Conservation (phyloP, 2,888 invertebrate species). For the Myopa tessellatipennis region DNA sequence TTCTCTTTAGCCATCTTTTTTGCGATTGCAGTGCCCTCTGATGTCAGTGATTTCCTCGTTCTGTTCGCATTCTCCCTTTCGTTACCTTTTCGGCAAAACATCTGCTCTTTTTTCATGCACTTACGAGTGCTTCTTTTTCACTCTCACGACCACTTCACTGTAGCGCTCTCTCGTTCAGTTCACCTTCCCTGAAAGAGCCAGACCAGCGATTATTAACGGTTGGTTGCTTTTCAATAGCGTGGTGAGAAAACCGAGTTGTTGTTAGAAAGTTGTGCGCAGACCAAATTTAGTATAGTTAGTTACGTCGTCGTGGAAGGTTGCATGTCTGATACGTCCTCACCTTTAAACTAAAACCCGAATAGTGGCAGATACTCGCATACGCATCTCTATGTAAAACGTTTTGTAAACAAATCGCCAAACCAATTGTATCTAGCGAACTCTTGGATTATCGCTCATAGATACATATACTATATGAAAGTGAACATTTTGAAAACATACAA, state of each 20-base stretch:
- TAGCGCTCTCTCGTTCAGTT: constrained; percentile 23
- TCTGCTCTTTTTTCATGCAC: constrained; percentile 28
- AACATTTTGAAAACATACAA: constrained; percentile 31
- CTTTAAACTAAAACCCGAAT: neutral
- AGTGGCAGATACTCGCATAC: neutral
- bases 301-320: constrained; percentile 64
- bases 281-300: constrained; percentile 64
- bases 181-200: constrained; percentile 24
- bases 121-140: constrained; percentile 21
- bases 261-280: constrained; percentile 51
- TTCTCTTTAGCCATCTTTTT: neutral
- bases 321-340: constrained; percentile 33
- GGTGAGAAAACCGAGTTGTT: constrained; percentile 59
- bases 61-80: neutral
- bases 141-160: constrained; percentile 7
- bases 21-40: constrained; percentile 35
- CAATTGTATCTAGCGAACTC: constrained; percentile 62
- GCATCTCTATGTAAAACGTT: neutral
- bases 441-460: constrained; percentile 65
- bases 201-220: constrained; percentile 54
- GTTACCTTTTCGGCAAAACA: constrained; percentile 26
- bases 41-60: neutral
- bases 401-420: constrained; percentile 34
- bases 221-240: constrained; percentile 51
- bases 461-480: constrained; percentile 6